Conservation (phyloP, 2,888 invertebrate genomes). For the Steinernema carpocapsae region DNA sequence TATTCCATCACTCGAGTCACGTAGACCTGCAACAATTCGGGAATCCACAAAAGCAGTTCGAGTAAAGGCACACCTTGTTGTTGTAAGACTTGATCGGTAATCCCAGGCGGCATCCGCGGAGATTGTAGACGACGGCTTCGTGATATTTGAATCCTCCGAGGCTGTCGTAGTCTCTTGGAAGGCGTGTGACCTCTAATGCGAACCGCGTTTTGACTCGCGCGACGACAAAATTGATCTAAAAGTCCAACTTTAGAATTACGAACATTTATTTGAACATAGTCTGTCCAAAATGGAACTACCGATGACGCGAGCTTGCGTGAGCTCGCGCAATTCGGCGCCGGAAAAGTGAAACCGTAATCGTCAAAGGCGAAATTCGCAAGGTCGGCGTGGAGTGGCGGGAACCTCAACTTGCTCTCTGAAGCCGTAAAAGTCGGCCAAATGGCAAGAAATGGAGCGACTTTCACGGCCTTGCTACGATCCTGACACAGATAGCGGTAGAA, state of each 20-base stretch:
- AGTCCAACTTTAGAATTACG: neutral
- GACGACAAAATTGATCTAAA: neutral
- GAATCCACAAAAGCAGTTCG: neutral
- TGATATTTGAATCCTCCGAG: conserved; percentile 21
- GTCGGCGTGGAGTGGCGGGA: too few species aligned
- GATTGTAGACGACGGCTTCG: neutral
- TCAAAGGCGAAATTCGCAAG: too few species aligned
- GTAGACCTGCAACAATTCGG: conserved; percentile 35
- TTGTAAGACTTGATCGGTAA: conserved; percentile 38
- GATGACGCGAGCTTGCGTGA: too few species aligned
- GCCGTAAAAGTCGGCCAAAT: too few species aligned
- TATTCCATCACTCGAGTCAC: conserved; percentile 36
- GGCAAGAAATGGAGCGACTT: too few species aligned
- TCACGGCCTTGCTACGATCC: too few species aligned
- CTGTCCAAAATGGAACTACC: neutral
- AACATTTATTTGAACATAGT: too few species aligned
- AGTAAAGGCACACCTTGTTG: conserved; percentile 6
- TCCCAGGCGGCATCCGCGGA: neutral
- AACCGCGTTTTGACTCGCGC: conserved; percentile 1
- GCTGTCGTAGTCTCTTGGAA: conserved; percentile 3
- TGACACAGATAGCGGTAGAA: too few species aligned
- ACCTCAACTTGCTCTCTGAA: too few species aligned
- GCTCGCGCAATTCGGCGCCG: too few species aligned
- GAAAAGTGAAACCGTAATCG: too few species aligned
- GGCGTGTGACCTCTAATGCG: neutral